Evolutionary conservation across 2,888 invertebrate genomes (phyloP), one percentile per base, ranked within the genome.

Genomic region (Psylliodes chrysocephalus): DNA sequence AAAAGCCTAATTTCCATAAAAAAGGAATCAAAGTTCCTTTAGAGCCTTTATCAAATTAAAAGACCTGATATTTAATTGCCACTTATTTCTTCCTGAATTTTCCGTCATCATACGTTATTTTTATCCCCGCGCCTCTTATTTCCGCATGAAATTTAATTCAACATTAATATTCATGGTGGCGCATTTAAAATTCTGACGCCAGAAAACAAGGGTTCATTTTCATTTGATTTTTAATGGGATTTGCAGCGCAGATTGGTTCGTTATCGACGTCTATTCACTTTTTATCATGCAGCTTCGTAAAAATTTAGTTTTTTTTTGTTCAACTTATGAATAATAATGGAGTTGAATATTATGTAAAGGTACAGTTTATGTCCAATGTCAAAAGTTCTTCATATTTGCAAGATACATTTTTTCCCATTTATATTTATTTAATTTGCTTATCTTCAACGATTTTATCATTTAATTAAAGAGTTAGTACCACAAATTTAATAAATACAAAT

Each of bases 131-230:
- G 17, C 2, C 22, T 46, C 46, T 22, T 46, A 46, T 46, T 46
- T 46, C 46, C 46, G 46, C n/a, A 28, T 44, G 46, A 46, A 44
- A 55, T 55, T 55, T 46, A 44, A 25, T 28, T 30, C 30, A 14
- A 17, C 18, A 44, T 55, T 55, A 44, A 55, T 55, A 55, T 55
- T 55, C 55, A 55, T 55, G 28, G n/a, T 17, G 17, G 28, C 17
- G 30, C 42, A 44, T 55, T 44, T 28, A 55, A 55, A 55, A 44
- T 55, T 42, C 55, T 38, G 55, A 55, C 44, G 55, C 55, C 33
- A 25, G 30, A 42, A 55, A 55, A 55, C 42, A 44, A 14, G 25
- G 30, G 54, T 54, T 40, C 22, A 42, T 55, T 55, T 55, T 28
- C 42, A 44, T 55, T 55, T 55, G 55, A 25, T 1, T 44, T 44